Evolutionary conservation across 2,113 vertebrate genomes (phyloP).

Genomic region (Malurus elegans): DNA sequence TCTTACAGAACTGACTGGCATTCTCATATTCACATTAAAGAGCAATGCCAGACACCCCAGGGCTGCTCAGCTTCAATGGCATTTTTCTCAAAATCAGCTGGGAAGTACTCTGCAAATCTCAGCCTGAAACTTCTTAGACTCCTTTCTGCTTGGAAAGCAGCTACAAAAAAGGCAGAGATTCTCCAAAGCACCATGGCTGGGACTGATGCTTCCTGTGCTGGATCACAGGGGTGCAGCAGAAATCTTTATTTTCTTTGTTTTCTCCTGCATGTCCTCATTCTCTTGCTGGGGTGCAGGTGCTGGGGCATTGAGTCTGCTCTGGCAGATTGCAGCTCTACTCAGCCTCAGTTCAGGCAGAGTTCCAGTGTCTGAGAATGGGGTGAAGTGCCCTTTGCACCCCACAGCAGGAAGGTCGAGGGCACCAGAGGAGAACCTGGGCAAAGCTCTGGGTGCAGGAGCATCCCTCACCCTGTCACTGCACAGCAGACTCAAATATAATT

Average conservation of each 20-base stretch:
- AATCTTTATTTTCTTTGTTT: background rate
- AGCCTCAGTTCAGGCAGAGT: background rate
- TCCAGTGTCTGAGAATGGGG: background rate
- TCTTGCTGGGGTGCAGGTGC: background rate
- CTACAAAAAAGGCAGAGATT: background rate
- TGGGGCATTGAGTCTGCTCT: background rate
- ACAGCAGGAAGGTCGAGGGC: background rate
- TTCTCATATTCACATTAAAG: background rate
- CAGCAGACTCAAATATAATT: background rate
- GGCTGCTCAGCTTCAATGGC: background rate
- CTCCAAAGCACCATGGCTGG: background rate
- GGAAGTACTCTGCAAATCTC: background rate
- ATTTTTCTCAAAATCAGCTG: background rate
- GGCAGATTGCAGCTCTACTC: background rate
- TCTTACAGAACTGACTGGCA: background rate
- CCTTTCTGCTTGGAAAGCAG: background rate
- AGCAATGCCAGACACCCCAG: background rate
- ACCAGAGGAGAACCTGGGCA: background rate
- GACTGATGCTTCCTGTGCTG: background rate
- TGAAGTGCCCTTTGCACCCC: background rate
- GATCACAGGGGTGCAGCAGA: background rate
- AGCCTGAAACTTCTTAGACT: background rate
- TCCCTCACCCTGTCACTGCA: background rate
- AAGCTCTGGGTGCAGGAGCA: background rate
- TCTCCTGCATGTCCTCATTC: background rate